Evolutionary conservation across 2,888 invertebrate species (phyloP), one percentile per base, ranked within the genome.

Genomic region (Chrysolina americana): DNA sequence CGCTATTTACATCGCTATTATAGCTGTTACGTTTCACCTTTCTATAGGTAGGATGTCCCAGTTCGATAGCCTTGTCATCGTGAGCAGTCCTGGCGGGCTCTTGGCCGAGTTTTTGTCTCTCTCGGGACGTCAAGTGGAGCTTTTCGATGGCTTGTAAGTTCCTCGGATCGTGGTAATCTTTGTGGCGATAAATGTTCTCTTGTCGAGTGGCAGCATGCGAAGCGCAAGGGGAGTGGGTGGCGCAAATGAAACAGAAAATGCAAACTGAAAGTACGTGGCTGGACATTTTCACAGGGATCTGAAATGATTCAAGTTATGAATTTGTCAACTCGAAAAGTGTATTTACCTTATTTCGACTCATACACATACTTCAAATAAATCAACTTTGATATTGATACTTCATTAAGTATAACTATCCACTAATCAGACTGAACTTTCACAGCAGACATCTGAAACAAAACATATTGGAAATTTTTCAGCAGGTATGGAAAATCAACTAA

Each of bases 221-320:
- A 64, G 92, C 93, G 85, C 95, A 95, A 0, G 93, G 93, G 48
- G 91, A 89, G 83, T 94, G 94, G 13, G 94, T 92, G 1, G 95
- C 94, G 84, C 95, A 95, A 0, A 95, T 89, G 65, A 95, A 90
- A 84, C 95, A 95, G 82, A 95, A 93, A 88, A 95, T 93, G 85
- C 95, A 95, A n/a, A 95, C 94, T 15, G 94, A 93, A 81, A 95
- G 92, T 73, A 95, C 89, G 84, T 92, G 92, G 81, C 92, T 90
- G 78, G 91, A 91, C 92, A 88, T 88, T 28, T 21, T 69, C 19
- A 17, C 21, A 28, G 19, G 36, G 65, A 47, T 23, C 75, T 48
- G 17, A 28, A 63, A 71, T 53, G 41, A 69, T 44, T 13, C 1
- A 44, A 13, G 8, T 2, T 44, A 44, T 4, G 8, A 13, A 4